Base-by-base conservation (phyloP, 2,888 invertebrate genomes). In the Idaea biselata region DNA sequence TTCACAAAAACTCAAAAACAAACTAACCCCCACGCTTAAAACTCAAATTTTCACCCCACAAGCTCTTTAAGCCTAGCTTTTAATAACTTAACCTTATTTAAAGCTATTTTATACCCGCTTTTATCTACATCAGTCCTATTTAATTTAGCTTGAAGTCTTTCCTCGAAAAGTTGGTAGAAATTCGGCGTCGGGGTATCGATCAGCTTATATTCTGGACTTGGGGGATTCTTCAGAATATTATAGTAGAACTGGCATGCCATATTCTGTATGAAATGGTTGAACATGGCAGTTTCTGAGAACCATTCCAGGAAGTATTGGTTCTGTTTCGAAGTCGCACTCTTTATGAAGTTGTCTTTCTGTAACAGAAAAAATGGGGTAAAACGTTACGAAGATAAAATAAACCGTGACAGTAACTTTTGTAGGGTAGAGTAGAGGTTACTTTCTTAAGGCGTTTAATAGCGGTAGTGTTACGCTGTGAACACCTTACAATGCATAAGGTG, bases 271-370 rank as follows among this genome's bases (percentile, higher is more conserved):
- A 96, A 97, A 60, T 95, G 94, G 67, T 95, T 94, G 83, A 97
- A 97, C 96, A 97, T 97, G 0, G 97, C 96, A 0, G 97, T 97
- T 80, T 97, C 97, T 0, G 96, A 94, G 86, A 97, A 97, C 97
- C 97, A 97, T 71, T 97, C 96, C 0, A 97, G 89, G 83, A 97
- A 97, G 73, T 95, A 94, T 69, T 95, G 94, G 54, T 95, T 93
- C 59, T 94, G 94, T 79, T 95, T 95, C 0, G 95, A 94, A 0
- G 93, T 80, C 5, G 94, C 93, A 68, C 92, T 93, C 73, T 94
- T 94, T 44, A 96, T 93, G 83, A 97, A 97, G 8, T 93, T 84
- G 59, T 96, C 96, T 88, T 95, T 95, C 96, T 97, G 93, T 72
- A 93, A 94, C 32, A n/a, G 25, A 25, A 25, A 25, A 25, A 25